phyloP scores from a whole-genome alignment of 1,140 invertebrate species.

The Phymastichus coffea region DNA sequence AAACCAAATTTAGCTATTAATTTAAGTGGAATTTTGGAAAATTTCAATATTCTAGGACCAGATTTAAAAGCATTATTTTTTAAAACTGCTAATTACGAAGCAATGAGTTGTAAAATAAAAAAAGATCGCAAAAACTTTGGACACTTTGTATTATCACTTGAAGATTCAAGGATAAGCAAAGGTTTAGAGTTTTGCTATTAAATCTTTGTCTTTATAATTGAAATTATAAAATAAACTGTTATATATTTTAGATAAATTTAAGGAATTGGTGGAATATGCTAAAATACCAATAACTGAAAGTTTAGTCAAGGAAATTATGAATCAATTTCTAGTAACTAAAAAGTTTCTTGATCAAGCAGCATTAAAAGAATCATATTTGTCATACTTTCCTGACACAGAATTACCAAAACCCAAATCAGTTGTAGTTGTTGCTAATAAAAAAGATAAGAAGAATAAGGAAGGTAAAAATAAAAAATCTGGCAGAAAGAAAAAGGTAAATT shows the following conservation, averaged over 20 bases:
- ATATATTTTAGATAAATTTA: conserved; percentile 43
- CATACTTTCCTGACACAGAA: conserved; percentile 47
- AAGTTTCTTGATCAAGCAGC: conserved; percentile 41
- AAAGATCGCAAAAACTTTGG: conserved; percentile 52
- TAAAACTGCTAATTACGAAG: conserved; percentile 50
- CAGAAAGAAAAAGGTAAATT: conserved; percentile 14
- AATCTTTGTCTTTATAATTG: too few species aligned
- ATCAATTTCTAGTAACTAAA: conserved; percentile 40
- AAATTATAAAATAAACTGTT: too few species aligned
- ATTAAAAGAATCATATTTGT: conserved; percentile 47
- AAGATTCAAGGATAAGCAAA: conserved; percentile 32
- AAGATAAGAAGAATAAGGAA: background rate
- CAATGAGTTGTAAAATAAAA: conserved; percentile 51
- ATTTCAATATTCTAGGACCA: conserved; percentile 52
- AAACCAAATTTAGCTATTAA: conserved; percentile 44
- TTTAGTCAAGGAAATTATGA: conserved; percentile 43
- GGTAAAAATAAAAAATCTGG: conserved; percentile 22
- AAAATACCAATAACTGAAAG: conserved; percentile 50
- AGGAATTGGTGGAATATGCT: conserved; percentile 36
- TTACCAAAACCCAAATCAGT: conserved; percentile 32
- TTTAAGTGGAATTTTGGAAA: conserved; percentile 51
- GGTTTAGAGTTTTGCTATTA: conserved; percentile 16
- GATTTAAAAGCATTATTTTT: conserved; percentile 49
- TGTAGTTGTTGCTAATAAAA: too few species aligned
- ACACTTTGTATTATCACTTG: conserved; percentile 42